Percentiles rank a stretch among this genome's conserved stretches.
Evolutionary conservation across 2,797 vertebrate genomes (phyloP).

Genomic region (Heteromormyrus szaboi): DNA sequence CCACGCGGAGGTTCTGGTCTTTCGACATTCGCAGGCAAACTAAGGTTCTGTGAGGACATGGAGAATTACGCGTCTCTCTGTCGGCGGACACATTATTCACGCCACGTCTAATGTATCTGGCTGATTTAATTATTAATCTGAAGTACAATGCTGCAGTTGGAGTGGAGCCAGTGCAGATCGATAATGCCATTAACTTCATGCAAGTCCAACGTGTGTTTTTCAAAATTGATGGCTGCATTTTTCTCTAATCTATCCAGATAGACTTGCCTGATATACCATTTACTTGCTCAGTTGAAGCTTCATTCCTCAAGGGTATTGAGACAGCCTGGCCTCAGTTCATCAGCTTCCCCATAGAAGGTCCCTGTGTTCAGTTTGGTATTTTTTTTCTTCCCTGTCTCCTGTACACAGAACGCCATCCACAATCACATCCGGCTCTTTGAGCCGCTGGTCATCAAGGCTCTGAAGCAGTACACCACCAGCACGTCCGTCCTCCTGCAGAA

Average conservation of each 20-base stretch:
- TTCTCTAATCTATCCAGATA: background rate
- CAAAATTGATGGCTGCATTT: background rate
- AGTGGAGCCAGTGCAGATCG: background rate
- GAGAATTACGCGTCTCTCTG: background rate
- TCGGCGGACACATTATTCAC: background rate
- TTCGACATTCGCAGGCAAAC: background rate
- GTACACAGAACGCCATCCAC: slow-evolving; percentile 83
- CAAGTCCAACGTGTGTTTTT: background rate
- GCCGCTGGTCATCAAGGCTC: slow-evolving; percentile 93
- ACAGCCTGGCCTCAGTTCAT: background rate
- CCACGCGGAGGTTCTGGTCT: background rate
- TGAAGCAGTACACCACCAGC: slow-evolving; percentile 97
- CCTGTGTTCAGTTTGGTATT: background rate
- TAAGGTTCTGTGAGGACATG: background rate
- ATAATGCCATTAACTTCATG: background rate
- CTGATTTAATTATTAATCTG: slow-evolving; percentile 1
- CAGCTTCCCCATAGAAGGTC: background rate
- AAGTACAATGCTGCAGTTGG: background rate
- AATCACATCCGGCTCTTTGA: slow-evolving; percentile 96
- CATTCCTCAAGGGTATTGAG: background rate
- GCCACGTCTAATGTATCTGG: background rate
- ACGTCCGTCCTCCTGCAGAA: slow-evolving; percentile 89
- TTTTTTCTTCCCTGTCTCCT: background rate
- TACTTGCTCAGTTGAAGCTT: background rate
- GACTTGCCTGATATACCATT: background rate